Base-by-base conservation (phyloP, 2,113 vertebrate genomes). In the Nannobrachium achirus region DNA sequence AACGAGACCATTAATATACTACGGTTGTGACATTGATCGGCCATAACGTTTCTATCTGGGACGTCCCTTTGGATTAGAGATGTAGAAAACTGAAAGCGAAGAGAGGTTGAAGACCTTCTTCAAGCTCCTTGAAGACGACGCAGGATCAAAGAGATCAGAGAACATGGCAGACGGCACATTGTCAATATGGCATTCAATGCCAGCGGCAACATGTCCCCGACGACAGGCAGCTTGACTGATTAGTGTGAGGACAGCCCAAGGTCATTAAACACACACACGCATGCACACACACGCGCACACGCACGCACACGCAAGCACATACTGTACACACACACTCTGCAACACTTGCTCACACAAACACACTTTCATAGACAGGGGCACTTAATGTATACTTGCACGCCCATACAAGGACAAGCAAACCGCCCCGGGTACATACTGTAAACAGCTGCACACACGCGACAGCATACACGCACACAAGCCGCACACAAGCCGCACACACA, bases 21-120 rank as follows among this genome's bases (percentile, higher is more conserved):
- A 45, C 16, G 20, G 65, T 56, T 65, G 60, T 33, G 25, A 61
- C 45, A 73, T 73, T 66, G 71, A 79, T 65, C 50, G 62, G 9
- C 42, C 33, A 56, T 4, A 10, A 18, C 25, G 15, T 38, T 42
- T 46, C 38, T 2, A 56, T 70, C 16, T n/a, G 11, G 39, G 33
- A 45, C 48, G 68, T 77, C 69, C 4, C 13, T 63, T 59, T 69
- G 42, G 65, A 69, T 78, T 69, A 60, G 20, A 49, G n/a, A 16
- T 38, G n/a, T 19, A 40, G 15, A 13, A 38, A 19, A 8, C 10
- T 19, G n/a, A 49, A 52, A 39, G n/a, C 6, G 14, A 8, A 45
- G 9, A 8, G 11, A 60, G 44, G 39, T 13, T 7, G 44, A 38
- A 59, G 39, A 48, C 25, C 55, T 41, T 70, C 40, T 7, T 16